Conservation (phyloP, 1,140 invertebrate genomes). For the Mizuhopecten yessoensis region DNA sequence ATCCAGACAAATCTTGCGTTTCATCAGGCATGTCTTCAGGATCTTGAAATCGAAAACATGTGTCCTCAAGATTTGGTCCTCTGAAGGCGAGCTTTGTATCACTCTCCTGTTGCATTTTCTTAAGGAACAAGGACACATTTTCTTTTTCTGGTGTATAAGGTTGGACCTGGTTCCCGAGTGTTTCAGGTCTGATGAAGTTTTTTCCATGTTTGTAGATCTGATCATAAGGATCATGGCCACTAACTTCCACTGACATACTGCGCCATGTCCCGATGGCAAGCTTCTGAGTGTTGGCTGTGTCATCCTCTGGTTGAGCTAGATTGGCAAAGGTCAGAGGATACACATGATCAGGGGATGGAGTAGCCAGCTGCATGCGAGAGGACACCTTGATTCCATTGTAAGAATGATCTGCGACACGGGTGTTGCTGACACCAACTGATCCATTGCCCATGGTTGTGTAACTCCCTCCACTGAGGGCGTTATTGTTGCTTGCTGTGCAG, state of each 20-base stretch:
- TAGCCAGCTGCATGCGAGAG: background rate
- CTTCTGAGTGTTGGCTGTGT: background rate
- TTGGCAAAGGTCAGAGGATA: background rate
- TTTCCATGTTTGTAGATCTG: background rate
- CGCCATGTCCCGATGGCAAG: background rate
- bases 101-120: background rate
- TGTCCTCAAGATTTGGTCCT: background rate
- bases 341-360: background rate
- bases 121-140: background rate
- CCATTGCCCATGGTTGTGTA: background rate
- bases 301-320: constrained; percentile 8
- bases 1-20: background rate
- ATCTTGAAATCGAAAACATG: background rate
- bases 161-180: background rate
- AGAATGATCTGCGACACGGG: background rate
- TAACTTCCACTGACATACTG: background rate
- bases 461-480: background rate
- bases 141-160: background rate
- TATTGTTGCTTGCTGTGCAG: background rate
- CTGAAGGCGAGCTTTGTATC: background rate
- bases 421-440: background rate
- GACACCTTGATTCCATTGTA: background rate
- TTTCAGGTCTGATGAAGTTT: background rate
- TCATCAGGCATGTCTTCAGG: background rate
- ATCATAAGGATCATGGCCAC: no score